Evolutionary conservation across 2,888 invertebrate species (phyloP), one percentile per base, ranked within the genome.

Genomic region (Hemicrepidius hirtus): DNA sequence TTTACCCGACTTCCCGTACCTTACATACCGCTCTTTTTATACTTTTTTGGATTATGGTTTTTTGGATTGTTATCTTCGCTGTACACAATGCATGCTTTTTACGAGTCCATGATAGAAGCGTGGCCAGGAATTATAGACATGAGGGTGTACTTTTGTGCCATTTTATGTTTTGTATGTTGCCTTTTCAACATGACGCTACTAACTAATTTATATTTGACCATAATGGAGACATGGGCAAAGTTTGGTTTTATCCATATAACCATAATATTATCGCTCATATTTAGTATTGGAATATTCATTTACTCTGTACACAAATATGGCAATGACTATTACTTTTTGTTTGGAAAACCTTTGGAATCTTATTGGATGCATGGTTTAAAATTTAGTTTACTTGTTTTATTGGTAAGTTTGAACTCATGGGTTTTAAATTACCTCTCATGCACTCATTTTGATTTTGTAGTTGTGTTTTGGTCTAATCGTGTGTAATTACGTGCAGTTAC

Each of bases 251-350:
- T 28, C 3, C 16, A 12, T 28, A 5, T 44, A 18, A 32, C 46
- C 3, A 32, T 40, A n/a, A 13, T 41, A 9, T 5, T 69, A 7
- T n/a, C 32, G 12, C 40, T 50, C 3, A 24, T 62, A 28, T 62
- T 69, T 35, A 16, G 28, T 13, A 21, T 62, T 32, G 37, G 21
- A 4, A 4, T 69, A 32, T 62, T 40, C 13, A 28, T 53, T 3
- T 69, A 69, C 53, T 40, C 68, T 7, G 20, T 49, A 16, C 21
- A 7, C 16, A 41, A 18, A 53, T 53, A 44, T 16, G 28, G 24
- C 24, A 32, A 63, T 12, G 68, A 69, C 41, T 69, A 12, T 44
- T 50, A 69, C 16, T 69, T 69, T 32, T 41, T 10, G 13, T 40
- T 53, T 35, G 53, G 62, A 24, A 53, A 50, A n/a, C 24, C 32